Base-by-base conservation (phyloP, 37 sponge, comb jelly and placozoan genomes). In the Ianthella basta region DNA sequence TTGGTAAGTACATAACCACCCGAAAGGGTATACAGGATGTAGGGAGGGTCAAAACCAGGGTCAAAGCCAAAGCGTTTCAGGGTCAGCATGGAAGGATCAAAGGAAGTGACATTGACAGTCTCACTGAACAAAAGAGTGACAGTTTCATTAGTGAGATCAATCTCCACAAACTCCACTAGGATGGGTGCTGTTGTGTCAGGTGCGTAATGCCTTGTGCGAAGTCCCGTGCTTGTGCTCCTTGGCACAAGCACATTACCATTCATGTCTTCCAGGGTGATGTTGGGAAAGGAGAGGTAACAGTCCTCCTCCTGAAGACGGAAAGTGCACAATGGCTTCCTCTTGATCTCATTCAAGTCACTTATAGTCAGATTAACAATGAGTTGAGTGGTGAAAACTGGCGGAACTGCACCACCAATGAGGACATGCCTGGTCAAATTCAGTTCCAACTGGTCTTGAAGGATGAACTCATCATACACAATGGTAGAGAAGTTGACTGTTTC, bases 311-410 rank as follows among this genome's bases (percentile, higher is more conserved):
- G 64, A 33, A 86, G 50, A 8, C 15, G 20, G 82, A 87, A 85
- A 80, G 94, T 91, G 59, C 97, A 97, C 23, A 97, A 55, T 13
- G 55, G 61, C 30, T 84, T 70, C 29, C 91, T 72, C 80, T 97
- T 97, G 41, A 97, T 88, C 59, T 91, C 87, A 65, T 97, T 97
- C 25, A 97, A 64, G 63, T 97, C 97, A 23, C 80, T 86, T 15
- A 83, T n/a, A 16, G 92, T 92, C 37, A 97, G 67, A 3, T 74
- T 72, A 24, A 97, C 44, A 0, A 21, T 68, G 36, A 92, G 72
- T 0, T 40, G 27, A 30, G 97, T 87, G 32, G 44, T 75, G 60
- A 85, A 59, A 40, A 78, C 77, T 44, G 64, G 32, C 23, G 57
- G 37, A 37, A 75, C 37, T n/a, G 54, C 19, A 10, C 90, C 88